Conservation (phyloP, 2,113 vertebrate genomes). For the Opisthocomus hoazin region DNA sequence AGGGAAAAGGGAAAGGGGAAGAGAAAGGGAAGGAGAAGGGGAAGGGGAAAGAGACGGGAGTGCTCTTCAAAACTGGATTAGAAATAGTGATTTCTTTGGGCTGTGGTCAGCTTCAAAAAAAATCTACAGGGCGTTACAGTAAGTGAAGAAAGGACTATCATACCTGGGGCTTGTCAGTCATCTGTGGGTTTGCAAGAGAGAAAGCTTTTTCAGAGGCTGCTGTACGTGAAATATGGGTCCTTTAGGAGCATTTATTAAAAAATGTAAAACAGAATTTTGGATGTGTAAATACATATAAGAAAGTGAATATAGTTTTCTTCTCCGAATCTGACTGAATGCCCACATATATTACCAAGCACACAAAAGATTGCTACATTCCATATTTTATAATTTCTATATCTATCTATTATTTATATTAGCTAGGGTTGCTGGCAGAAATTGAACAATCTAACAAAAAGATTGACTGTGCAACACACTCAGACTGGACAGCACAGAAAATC, state of each 20-base stretch:
- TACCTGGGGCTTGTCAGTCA: neutral
- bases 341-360: neutral
- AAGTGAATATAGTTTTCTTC: neutral
- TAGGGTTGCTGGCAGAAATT: neutral
- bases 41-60: neutral
- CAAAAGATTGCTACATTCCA: neutral
- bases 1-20: fast-evolving
- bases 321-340: neutral
- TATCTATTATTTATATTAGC: neutral
- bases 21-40: fast-evolving
- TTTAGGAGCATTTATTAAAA: neutral
- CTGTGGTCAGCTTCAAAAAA: neutral
- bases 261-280: neutral
- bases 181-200: neutral
- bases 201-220: neutral
- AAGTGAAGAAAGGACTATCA: neutral
- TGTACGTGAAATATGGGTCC: neutral
- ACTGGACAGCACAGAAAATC: neutral
- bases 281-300: neutral
- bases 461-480: neutral
- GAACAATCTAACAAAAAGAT: neutral
- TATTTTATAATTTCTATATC: neutral
- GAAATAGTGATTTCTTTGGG: neutral
- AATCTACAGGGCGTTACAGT: neutral
- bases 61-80: neutral